phyloP scores from a whole-genome alignment of 2,797 vertebrate genomes.

The Pygocentrus nattereri region DNA sequence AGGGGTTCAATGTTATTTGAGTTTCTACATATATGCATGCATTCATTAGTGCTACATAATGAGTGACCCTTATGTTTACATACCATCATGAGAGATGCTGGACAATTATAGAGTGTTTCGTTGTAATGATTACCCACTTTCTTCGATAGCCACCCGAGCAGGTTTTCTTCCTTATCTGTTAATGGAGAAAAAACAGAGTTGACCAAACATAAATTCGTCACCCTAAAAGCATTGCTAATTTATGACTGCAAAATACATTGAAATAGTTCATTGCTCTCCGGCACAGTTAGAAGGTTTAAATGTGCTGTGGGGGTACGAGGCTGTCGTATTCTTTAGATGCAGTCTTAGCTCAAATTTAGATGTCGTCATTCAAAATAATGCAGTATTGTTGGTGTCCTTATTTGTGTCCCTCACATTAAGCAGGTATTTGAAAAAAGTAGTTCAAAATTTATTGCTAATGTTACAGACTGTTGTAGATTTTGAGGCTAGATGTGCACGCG shows the following conservation, averaged over 20 bases:
- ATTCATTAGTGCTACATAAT: neutral
- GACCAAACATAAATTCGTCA: neutral
- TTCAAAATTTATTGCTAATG: too few species aligned
- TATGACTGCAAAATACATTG: neutral
- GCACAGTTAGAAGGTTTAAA: conserved; percentile 80
- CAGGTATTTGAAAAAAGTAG: too few species aligned
- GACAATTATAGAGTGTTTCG: neutral
- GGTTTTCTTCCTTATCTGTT: neutral
- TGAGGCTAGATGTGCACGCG: too few species aligned
- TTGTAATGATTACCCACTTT: neutral
- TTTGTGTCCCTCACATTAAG: too few species aligned
- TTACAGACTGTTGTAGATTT: too few species aligned
- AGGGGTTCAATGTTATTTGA: neutral
- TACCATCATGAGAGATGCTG: neutral
- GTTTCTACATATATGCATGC: neutral
- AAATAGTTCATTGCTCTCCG: conserved; percentile 84
- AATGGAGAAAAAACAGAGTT: neutral
- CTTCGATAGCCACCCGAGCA: too few species aligned
- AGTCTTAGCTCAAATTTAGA: too few species aligned
- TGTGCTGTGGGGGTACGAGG: conserved; percentile 88
- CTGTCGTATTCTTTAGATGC: too few species aligned
- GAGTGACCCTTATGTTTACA: neutral
- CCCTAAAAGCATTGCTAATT: neutral
- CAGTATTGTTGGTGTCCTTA: too few species aligned
- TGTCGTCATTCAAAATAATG: too few species aligned